A percentile compares a stretch with the other conserved stretches of the same genome.
phyloP scores from a whole-genome alignment of 2,888 invertebrate genomes.

The Drosophila robusta region DNA sequence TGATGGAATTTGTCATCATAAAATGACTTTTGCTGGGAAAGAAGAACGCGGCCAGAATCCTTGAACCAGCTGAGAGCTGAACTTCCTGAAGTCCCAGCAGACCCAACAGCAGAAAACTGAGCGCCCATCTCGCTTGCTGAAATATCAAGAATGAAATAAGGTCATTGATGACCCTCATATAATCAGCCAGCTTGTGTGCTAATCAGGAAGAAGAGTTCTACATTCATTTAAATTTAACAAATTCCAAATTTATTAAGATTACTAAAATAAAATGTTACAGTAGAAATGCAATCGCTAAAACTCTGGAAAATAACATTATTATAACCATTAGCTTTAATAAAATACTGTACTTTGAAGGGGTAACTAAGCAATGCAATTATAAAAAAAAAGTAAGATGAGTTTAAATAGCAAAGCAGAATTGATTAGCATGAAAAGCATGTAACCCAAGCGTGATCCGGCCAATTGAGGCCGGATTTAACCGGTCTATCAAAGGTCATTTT shows the following conservation, averaged over 20 bases:
- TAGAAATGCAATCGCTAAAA: too few species aligned
- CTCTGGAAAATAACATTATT: too few species aligned
- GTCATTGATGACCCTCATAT: not conserved
- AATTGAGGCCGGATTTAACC: too few species aligned
- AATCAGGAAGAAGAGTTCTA: not conserved
- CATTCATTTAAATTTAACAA: too few species aligned
- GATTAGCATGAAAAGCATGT: not conserved
- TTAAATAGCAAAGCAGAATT: too few species aligned
- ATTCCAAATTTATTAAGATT: too few species aligned
- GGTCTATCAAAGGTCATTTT: too few species aligned
- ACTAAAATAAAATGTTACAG: too few species aligned
- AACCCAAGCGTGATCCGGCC: not conserved
- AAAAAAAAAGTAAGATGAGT: too few species aligned
- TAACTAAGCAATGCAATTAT: too few species aligned
- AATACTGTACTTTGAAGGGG: too few species aligned
- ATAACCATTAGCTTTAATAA: too few species aligned
- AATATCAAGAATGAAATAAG: not conserved
- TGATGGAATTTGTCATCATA: slow-evolving; percentile 83
- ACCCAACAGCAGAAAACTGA: slow-evolving; percentile 22
- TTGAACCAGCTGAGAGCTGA: slow-evolving; percentile 47
- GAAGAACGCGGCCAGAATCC: slow-evolving; percentile 84
- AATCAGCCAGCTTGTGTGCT: not conserved
- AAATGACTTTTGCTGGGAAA: slow-evolving; percentile 85
- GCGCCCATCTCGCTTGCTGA: slow-evolving; percentile 10
- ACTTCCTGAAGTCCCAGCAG: slow-evolving; percentile 43